Base-by-base conservation (phyloP, 2,888 invertebrate species). In the Agonopterix heracliana region DNA sequence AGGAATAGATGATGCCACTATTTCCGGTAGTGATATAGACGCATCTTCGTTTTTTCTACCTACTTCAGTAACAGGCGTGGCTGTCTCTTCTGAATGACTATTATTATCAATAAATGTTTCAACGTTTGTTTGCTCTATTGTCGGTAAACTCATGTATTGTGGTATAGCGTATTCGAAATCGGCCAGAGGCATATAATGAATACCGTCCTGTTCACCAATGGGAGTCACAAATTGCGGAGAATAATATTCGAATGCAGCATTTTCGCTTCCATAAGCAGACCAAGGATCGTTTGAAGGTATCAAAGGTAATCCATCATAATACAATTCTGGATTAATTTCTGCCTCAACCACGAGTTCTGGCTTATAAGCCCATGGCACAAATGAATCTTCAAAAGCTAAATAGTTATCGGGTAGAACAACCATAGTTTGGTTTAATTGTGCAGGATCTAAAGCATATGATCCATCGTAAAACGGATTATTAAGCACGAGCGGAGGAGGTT, bases 381-480 rank as follows among this genome's bases (percentile, higher is more conserved):
- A 89, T 5, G 87, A 81, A 71, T 89, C 88, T 74, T 89, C 89
- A 61, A 89, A 87, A n/a, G 87, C 85, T 62, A 89, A 71, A 65
- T 89, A 89, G 63, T 81, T 87, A 60, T 89, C 89, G 44, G 89
- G 89, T 57, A 89, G 60, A 49, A 81, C 68, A n/a, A 87, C 73
- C 65, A 83, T 73, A 41, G 71, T 65, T 53, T 74, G 76, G 63
- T 74, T 80, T 46, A 81, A 54, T 53, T 81, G 77, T 35, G 67
- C 63, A 14, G 78, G 59, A 61, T 79, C 74, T 49, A 79, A 64
- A 26, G 87, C 83, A 55, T 79, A 82, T 34, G 88, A 77, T 45
- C 81, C 82, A 55, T 88, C 85, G 58, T 89, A 89, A 68, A 89
- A 89, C 9, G 89, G 89, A 60, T 89, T 89, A 57, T 89, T 89